Percentiles rank a stretch among this genome's conserved stretches.
phyloP scores from a whole-genome alignment of 2,797 vertebrate genomes.

The Graptemys geographica region DNA sequence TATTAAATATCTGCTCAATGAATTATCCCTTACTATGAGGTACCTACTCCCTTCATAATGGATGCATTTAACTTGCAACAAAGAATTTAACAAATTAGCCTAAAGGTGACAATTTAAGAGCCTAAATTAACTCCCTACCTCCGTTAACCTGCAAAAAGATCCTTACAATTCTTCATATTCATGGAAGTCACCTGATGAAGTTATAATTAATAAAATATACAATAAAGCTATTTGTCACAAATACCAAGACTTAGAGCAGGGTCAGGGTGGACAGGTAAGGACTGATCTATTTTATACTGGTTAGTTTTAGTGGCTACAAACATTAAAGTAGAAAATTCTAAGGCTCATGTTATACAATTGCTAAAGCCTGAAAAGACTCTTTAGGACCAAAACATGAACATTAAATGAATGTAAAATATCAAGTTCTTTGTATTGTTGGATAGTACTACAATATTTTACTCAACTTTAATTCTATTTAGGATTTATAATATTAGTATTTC shows the following conservation, averaged over 20 bases:
- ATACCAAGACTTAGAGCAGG: background rate
- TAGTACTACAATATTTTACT: slow-evolving; percentile 83
- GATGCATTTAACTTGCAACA: background rate
- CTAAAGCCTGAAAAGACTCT: background rate
- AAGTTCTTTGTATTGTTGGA: slow-evolving; percentile 17
- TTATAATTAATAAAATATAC: background rate
- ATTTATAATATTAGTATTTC: slow-evolving; percentile 83
- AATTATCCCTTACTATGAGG: background rate
- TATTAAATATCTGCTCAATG: background rate
- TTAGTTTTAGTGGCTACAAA: background rate
- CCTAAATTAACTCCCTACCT: background rate
- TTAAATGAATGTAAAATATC: background rate
- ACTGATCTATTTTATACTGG: background rate
- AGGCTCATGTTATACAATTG: background rate
- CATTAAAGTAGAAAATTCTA: background rate
- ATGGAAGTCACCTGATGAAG: background rate
- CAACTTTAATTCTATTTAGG: slow-evolving; percentile 92
- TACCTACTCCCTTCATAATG: background rate
- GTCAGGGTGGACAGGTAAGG: background rate
- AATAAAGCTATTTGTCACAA: background rate
- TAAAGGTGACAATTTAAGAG: background rate
- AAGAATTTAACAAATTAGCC: background rate
- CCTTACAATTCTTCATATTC: background rate
- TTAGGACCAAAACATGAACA: background rate
- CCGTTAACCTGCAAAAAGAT: background rate